phyloP scores from a whole-genome alignment of 2,797 vertebrate genomes.

The Cottoperca gobio region DNA sequence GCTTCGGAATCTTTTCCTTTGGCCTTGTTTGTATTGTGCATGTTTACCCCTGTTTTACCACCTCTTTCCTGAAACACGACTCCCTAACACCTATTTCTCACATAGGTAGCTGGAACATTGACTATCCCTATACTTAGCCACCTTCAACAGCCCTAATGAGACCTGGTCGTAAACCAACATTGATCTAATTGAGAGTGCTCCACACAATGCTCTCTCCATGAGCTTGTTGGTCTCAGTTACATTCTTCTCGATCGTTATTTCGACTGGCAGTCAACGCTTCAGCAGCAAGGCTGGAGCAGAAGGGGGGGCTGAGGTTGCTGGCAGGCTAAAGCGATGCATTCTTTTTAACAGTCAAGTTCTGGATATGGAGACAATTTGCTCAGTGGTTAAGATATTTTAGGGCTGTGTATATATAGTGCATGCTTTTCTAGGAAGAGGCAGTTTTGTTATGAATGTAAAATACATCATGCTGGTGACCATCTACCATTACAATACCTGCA shows the following conservation, averaged over 20 bases:
- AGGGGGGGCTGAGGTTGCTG: slow-evolving; percentile 78
- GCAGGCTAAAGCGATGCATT: slow-evolving; percentile 78
- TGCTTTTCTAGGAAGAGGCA: slow-evolving; percentile 62
- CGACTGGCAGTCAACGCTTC: slow-evolving; percentile 71
- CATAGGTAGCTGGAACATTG: slow-evolving; percentile 14
- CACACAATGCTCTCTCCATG: slow-evolving; percentile 56
- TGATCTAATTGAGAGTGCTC: slow-evolving; percentile 55
- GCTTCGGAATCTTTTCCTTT: slow-evolving; percentile 25
- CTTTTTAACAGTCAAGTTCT: slow-evolving; percentile 79
- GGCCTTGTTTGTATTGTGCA: slow-evolving; percentile 30
- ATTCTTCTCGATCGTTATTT: slow-evolving; percentile 75
- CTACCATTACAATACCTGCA: slow-evolving; percentile 25
- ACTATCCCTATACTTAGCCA: slow-evolving; percentile 42
- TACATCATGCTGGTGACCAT: slow-evolving; percentile 29
- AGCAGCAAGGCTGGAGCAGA: slow-evolving; percentile 59
- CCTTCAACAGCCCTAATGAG: slow-evolving; percentile 64
- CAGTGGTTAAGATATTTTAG: slow-evolving; percentile 79
- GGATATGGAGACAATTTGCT: slow-evolving; percentile 81
- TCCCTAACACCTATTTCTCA: slow-evolving; percentile 12
- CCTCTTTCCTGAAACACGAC: slow-evolving; percentile 20
- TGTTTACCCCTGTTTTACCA: slow-evolving; percentile 1
- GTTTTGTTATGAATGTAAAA: slow-evolving; percentile 61
- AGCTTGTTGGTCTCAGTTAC: slow-evolving; percentile 59
- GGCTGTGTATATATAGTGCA: slow-evolving; percentile 58
- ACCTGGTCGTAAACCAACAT: slow-evolving; percentile 53